A percentile compares a stretch with the other conserved stretches of the same genome.
Evolutionary conservation across 2,888 invertebrate genomes (phyloP).

Genomic region (Troilus luridus): DNA sequence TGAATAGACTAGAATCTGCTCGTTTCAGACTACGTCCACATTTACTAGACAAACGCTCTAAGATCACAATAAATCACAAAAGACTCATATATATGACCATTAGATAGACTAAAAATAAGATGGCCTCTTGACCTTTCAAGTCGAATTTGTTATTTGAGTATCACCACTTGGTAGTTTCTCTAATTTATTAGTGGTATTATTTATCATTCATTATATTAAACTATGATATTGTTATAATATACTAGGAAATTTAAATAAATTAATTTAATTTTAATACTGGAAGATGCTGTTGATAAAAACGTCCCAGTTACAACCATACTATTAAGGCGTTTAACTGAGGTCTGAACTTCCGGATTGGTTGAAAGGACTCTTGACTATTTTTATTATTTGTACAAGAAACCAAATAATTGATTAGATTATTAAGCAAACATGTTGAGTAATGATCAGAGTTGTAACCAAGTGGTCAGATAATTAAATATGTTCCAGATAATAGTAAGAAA

Average conservation of each 20-base stretch:
- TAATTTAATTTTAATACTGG: not conserved
- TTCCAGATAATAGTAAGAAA: not conserved
- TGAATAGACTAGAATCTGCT: too few species aligned
- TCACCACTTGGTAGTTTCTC: too few species aligned
- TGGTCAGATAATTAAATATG: not conserved
- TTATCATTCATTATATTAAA: too few species aligned
- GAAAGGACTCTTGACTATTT: not conserved
- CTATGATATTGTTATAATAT: too few species aligned
- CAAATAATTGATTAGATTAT: constrained; percentile 37
- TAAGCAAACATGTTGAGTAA: not conserved
- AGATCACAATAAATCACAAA: too few species aligned
- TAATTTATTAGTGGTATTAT: too few species aligned
- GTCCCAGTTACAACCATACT: not conserved
- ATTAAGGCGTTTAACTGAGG: not conserved
- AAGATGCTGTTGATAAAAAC: not conserved
- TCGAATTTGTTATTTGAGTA: too few species aligned
- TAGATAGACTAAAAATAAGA: too few species aligned
- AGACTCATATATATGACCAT: too few species aligned
- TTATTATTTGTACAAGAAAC: constrained; percentile 6
- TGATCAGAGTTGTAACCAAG: not conserved
- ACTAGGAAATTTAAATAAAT: not conserved
- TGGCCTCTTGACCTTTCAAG: too few species aligned
- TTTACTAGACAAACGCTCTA: too few species aligned
- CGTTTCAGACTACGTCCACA: too few species aligned
- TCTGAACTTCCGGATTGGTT: not conserved